phyloP scores from a whole-genome alignment of 2,888 invertebrate species.

The Hypomecis punctinalis region DNA sequence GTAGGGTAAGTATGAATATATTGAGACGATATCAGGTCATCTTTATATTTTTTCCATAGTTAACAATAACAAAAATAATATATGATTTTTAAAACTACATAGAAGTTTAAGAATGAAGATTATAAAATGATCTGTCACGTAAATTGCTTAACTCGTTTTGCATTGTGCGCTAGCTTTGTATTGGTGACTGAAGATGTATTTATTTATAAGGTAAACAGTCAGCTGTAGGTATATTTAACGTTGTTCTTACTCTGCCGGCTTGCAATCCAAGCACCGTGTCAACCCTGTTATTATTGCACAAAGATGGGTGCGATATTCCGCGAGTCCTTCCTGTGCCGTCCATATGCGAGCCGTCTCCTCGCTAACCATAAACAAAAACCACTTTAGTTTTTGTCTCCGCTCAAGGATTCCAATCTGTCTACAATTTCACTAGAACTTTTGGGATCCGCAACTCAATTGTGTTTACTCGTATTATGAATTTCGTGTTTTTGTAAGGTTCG shows the following conservation, averaged over 20 bases:
- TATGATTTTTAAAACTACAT: too few relatives aligned
- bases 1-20: too few relatives aligned
- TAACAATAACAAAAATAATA: too few relatives aligned
- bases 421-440: constrained; percentile 37
- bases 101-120: too few relatives aligned
- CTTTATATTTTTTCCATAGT: too few relatives aligned
- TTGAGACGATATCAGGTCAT: too few relatives aligned
- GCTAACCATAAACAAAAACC: constrained; percentile 74
- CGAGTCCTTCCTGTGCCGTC: constrained; percentile 70
- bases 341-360: constrained; percentile 73
- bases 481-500: too few relatives aligned
- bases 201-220: too few relatives aligned
- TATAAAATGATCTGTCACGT: too few relatives aligned
- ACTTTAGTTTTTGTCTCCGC: constrained; percentile 60
- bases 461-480: background rate
- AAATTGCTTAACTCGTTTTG: too few relatives aligned
- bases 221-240: background rate
- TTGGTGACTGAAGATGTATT: too few relatives aligned
- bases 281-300: constrained; percentile 79
- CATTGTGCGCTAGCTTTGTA: too few relatives aligned
- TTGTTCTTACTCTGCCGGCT: background rate
- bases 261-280: constrained; percentile 35
- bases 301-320: constrained; percentile 70
- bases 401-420: constrained; percentile 37
- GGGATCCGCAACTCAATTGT: constrained; percentile 1